A percentile compares a stretch with the other conserved stretches of the same genome.
Conservation (phyloP, 2,113 vertebrate genomes). For the Melanocharis versteri region DNA sequence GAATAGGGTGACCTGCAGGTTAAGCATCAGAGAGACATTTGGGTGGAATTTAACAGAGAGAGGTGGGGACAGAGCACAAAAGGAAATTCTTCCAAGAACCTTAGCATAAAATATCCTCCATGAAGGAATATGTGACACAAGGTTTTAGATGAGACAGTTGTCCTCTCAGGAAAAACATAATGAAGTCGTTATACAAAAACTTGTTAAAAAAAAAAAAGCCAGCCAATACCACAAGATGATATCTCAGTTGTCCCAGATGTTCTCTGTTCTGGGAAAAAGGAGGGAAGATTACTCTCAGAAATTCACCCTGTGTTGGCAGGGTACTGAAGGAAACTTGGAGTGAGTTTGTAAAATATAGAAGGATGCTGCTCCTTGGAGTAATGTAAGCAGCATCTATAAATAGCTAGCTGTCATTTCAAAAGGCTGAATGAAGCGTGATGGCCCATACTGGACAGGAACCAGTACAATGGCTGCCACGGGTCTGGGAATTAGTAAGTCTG, state of each 20-base stretch:
- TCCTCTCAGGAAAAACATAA: conserved; percentile 43
- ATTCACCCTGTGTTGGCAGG: not conserved
- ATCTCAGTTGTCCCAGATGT: conserved; percentile 54
- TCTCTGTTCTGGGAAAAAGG: conserved; percentile 27
- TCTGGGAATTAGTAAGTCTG: not conserved
- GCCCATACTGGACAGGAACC: not conserved
- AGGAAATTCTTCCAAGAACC: conserved; percentile 43
- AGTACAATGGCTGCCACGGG: not conserved
- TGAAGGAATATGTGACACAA: not conserved
- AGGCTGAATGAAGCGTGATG: not conserved
- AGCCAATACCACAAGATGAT: not conserved
- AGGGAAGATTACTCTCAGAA: conserved; percentile 34
- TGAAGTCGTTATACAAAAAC: conserved; percentile 42
- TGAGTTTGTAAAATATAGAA: not conserved
- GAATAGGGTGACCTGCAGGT: conserved; percentile 5
- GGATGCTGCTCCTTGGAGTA: not conserved
- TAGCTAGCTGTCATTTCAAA: not conserved
- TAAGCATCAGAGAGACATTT: conserved; percentile 34
- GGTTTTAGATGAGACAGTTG: conserved; percentile 29
- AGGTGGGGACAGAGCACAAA: not conserved
- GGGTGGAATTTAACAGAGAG: conserved; percentile 5
- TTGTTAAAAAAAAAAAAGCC: not conserved
- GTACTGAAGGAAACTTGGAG: conserved; percentile 1
- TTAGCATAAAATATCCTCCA: not conserved
- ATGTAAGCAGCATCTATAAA: not conserved